These are phyloP conservation scores for Conger conger DNA, from an alignment of 2,113 vertebrate genomes.

Conservation along the genomic window DNA sequence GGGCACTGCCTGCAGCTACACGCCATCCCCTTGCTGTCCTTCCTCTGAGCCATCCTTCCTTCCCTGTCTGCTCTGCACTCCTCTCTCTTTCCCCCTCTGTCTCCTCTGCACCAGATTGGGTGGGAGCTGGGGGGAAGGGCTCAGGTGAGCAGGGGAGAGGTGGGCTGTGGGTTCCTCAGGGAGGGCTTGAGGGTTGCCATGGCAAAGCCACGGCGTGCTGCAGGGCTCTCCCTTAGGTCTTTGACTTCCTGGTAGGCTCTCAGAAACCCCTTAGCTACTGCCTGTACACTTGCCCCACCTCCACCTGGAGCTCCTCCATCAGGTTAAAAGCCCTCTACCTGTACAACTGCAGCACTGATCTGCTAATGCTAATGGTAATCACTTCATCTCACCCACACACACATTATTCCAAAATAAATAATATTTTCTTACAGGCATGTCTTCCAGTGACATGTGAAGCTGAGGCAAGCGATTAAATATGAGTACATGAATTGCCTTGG, in stretches of 20 bases:
- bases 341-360: background rate
- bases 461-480: background rate
- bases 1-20: background rate
- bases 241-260: background rate
- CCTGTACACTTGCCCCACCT: background rate
- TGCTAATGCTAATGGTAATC: background rate
- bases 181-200: constrained; percentile 24
- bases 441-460: background rate
- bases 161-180: background rate
- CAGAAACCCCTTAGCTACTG: background rate
- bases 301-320: background rate
- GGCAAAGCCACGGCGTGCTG: constrained; percentile 21
- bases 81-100: background rate
- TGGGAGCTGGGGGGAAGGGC: background rate
- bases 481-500: background rate
- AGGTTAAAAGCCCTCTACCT: background rate
- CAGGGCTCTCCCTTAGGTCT: background rate
- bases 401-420: background rate
- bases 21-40: background rate
- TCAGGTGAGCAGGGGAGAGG: background rate
- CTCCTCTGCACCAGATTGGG: background rate
- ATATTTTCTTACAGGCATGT: background rate
- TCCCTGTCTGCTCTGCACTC: background rate
- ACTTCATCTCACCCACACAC: background rate
- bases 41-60: constrained; percentile 7